Base-by-base conservation (phyloP, 2,888 invertebrate species). In the Zygaena filipendulae region DNA sequence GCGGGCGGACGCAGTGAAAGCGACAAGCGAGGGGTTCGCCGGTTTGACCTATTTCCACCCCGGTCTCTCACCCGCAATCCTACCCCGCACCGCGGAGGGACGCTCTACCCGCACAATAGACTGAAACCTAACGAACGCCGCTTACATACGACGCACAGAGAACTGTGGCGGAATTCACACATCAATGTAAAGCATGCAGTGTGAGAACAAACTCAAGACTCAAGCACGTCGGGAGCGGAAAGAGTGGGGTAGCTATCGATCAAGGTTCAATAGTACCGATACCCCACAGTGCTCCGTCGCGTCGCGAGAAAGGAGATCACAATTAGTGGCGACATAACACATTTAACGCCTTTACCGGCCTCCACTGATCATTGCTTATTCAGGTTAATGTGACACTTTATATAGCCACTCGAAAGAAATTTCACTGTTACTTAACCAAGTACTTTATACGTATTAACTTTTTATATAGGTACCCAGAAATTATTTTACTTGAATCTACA, bases 251-350 rank as follows among this genome's bases (percentile, higher is more conserved):
- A 47, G 34, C 32, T 44, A 46, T 40, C 44, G 42, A 6, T 16
- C 5, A 16, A 7, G 32, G 37, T 31, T 16, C 4, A 7, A 16
- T 16, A n/a, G n/a, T n/a, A n/a, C 48, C 53, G 56, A 59, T 61
- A 52, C 47, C 49, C n/a, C n/a, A 4, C 45, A 37, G 36, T 42
- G 37, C 43, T 43, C 7, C 5, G 7, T 16, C 16, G 16, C 16
- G 7, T 16, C 36, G 36, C 36, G 39, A 45, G 43, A 42, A 42
- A 48, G 27, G 52, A 55, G 64, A 66, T 66, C 60, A 64, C 71
- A 68, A 71, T 72, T 71, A 72, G 64, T 47, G 59, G 56, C 45
- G 56, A 45, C 48, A 59, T 63, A 62, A 63, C 51, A 54, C 52
- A 56, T 16, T 16, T 63, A 61, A 63, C 51, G 55, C 52, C 58